phyloP scores from a whole-genome alignment of 1,140 invertebrate genomes.

The Pseudomyrmex sp. region DNA sequence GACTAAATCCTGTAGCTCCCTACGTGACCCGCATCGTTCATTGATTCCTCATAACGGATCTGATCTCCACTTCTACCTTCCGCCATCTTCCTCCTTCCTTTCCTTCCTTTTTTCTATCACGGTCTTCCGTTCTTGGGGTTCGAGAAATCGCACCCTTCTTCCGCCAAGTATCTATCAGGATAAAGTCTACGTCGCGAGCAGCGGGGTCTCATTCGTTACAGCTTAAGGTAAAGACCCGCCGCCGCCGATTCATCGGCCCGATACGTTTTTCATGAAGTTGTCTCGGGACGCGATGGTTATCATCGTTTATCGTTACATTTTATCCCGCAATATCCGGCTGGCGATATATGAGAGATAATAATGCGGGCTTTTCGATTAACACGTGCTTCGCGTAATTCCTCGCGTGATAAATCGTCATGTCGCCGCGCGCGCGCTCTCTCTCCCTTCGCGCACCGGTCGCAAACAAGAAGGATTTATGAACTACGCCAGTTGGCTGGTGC shows the following conservation, averaged over 20 bases:
- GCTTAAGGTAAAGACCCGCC: neutral
- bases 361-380: neutral
- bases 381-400: constrained; percentile 4
- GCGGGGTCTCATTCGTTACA: constrained; percentile 17
- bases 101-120: neutral
- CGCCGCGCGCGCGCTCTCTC: neutral
- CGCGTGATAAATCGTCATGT: neutral
- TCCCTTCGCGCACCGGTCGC: neutral
- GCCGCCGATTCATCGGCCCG: neutral
- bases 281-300: neutral
- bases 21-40: constrained; percentile 69
- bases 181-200: constrained; percentile 15
- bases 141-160: constrained; percentile 34
- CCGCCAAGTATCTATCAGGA: constrained; percentile 17
- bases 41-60: constrained; percentile 27
- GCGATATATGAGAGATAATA: constrained; percentile 21
- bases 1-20: constrained; percentile 47
- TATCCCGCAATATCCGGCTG: neutral
- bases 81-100: neutral
- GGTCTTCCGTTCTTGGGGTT: no score
- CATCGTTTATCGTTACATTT: neutral
- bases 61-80: constrained; percentile 13
- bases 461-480: constrained; percentile 16
- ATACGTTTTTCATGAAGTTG: neutral
- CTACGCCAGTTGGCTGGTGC: neutral